Percentiles rank a stretch among this genome's conserved stretches.
These are phyloP conservation scores for Drosophila demipolita DNA, from an alignment of 2,888 invertebrate genomes.

Conservation along the genomic window DNA sequence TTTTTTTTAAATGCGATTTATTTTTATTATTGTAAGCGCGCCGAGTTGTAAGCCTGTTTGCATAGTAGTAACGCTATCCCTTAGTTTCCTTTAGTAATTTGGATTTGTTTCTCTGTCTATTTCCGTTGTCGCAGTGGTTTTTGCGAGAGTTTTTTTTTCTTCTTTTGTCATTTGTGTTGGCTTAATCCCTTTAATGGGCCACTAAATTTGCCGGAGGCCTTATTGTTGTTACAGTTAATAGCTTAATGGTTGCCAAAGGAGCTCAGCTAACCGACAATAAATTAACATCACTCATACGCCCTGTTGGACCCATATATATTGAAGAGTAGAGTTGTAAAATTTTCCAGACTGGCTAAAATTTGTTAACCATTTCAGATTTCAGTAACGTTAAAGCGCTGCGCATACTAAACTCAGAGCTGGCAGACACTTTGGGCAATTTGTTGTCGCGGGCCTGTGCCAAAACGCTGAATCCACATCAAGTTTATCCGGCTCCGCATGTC, in stretches of 20 bases:
- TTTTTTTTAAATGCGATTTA: conserved; percentile 40
- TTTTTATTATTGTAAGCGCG: conserved; percentile 6
- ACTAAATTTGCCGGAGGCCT: conserved; percentile 8
- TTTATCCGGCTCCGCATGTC: conserved; percentile 88
- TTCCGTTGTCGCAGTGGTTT: conserved; percentile 16
- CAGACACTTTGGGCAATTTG: conserved; percentile 96
- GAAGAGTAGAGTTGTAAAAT: not conserved
- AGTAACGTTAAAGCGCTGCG: conserved; percentile 90
- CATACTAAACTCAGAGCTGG: conserved; percentile 94
- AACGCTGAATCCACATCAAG: conserved; percentile 91
- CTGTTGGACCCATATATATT: conserved; percentile 11
- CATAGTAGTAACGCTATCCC: not conserved
- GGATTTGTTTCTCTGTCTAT: conserved; percentile 5
- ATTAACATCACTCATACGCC: conserved; percentile 41
- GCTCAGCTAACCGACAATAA: conserved; percentile 25
- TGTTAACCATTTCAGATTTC: conserved; percentile 89
- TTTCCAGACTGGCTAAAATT: not conserved
- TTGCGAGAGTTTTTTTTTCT: conserved; percentile 10
- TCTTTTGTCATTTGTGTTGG: conserved; percentile 27
- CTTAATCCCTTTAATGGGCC: conserved; percentile 50
- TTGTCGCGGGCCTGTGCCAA: conserved; percentile 91
- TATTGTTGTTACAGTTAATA: conserved; percentile 30
- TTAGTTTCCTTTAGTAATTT: conserved; percentile 7
- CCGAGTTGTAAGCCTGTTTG: not conserved
- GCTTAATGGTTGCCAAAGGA: conserved; percentile 27